Evolutionary conservation across 2,113 vertebrate genomes (phyloP).

Genomic region (Lontra canadensis): DNA sequence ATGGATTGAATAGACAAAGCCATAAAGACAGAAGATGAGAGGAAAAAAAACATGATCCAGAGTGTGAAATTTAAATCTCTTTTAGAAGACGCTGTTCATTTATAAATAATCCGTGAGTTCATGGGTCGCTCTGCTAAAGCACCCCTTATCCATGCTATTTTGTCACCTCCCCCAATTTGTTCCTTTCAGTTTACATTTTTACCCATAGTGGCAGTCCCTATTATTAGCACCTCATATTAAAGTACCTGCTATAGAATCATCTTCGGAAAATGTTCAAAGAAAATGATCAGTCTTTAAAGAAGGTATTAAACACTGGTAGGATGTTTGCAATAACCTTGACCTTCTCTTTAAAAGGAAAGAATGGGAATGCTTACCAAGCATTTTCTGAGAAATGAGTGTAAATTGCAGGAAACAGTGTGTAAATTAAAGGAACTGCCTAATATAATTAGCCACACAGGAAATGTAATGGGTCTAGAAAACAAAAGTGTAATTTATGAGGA

Average conservation of each 20-base stretch:
- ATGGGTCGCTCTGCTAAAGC: background rate
- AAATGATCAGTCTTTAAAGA: background rate
- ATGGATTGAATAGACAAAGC: background rate
- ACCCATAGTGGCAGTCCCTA: background rate
- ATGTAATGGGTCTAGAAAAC: constrained; percentile 69
- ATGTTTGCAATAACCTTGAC: background rate
- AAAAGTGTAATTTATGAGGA: constrained; percentile 72
- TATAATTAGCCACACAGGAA: constrained; percentile 78
- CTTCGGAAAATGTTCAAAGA: background rate
- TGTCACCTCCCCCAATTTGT: background rate
- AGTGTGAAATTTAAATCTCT: background rate
- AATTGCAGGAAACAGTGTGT: constrained; percentile 70
- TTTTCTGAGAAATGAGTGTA: constrained; percentile 69
- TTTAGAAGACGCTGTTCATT: background rate
- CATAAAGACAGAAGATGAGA: background rate
- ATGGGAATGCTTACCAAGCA: constrained; percentile 61
- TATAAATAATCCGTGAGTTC: background rate
- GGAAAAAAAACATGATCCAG: background rate
- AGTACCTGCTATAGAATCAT: background rate
- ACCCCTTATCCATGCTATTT: background rate
- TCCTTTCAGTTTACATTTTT: background rate
- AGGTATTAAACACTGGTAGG: background rate
- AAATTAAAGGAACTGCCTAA: constrained; percentile 73
- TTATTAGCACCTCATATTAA: background rate
- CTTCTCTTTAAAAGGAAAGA: constrained; percentile 41